Percentiles rank a stretch among this genome's conserved stretches.
Evolutionary conservation across 2,888 invertebrate genomes (phyloP).

Genomic region (Apotomis turbidana): DNA sequence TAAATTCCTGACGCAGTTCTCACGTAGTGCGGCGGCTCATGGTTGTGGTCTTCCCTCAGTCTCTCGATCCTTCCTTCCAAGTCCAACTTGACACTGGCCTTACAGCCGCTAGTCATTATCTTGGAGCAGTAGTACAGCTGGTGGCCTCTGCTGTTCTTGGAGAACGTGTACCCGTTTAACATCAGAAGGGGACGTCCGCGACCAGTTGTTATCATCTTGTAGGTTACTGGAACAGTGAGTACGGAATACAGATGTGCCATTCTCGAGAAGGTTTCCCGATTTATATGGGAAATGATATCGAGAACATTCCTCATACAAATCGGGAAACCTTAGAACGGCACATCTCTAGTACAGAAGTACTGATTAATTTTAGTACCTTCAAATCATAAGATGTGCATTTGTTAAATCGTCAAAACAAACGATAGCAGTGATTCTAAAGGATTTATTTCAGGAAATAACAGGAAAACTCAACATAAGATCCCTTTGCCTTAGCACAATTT

Average conservation of each 20-base stretch:
- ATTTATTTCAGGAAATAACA: too few relatives aligned
- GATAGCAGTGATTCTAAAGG: too few relatives aligned
- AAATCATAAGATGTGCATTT: too few relatives aligned
- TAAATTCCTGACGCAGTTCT: constrained; percentile 24
- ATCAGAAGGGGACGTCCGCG: constrained; percentile 29
- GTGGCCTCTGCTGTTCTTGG: constrained; percentile 8
- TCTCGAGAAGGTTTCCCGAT: too few relatives aligned
- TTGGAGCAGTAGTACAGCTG: constrained; percentile 33
- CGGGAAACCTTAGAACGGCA: too few relatives aligned
- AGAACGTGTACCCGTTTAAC: constrained; percentile 33
- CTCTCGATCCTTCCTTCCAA: constrained; percentile 20
- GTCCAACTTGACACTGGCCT: constrained; percentile 30
- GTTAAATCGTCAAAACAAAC: too few relatives aligned
- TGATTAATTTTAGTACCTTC: too few relatives aligned
- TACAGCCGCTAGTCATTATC: constrained; percentile 19
- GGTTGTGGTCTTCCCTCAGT: constrained; percentile 27
- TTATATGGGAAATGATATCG: too few relatives aligned
- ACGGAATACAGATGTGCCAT: neutral
- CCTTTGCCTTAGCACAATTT: too few relatives aligned
- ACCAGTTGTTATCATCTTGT: constrained; percentile 21
- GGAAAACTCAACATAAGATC: too few relatives aligned
- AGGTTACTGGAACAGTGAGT: constrained; percentile 9
- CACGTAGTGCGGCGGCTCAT: constrained; percentile 33
- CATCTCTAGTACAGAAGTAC: too few relatives aligned
- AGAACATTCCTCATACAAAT: too few relatives aligned